Evolutionary conservation across 2,113 vertebrate genomes (phyloP).

Genomic region (Sardina pilchardus): DNA sequence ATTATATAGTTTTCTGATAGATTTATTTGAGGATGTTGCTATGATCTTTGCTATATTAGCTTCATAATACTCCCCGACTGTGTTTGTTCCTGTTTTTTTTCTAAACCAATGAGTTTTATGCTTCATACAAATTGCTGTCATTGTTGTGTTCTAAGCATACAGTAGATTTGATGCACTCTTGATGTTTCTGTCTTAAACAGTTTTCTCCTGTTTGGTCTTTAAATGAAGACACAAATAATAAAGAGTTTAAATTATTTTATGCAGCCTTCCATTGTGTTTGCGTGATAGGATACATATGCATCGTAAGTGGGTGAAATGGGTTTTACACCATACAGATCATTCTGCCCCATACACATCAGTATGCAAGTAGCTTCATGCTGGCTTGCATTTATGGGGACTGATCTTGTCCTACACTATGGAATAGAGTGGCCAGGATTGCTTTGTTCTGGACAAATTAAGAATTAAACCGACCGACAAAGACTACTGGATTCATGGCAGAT

Average conservation of each 20-base stretch:
- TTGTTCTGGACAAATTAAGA: background rate
- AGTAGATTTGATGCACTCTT: constrained; percentile 29
- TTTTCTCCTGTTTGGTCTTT: constrained; percentile 39
- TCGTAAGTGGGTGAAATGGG: background rate
- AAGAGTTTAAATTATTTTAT: constrained; percentile 30
- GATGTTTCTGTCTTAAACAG: constrained; percentile 25
- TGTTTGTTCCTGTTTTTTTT: constrained; percentile 24
- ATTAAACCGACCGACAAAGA: background rate
- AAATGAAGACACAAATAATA: constrained; percentile 34
- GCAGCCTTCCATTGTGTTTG: constrained; percentile 11
- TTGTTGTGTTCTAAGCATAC: constrained; percentile 7
- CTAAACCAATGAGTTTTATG: constrained; percentile 18
- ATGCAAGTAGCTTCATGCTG: background rate
- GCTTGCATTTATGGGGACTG: background rate
- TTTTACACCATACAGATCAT: background rate
- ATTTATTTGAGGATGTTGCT: background rate
- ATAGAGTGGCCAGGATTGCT: background rate
- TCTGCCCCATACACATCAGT: background rate
- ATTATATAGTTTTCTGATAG: constrained; percentile 8
- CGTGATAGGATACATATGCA: background rate
- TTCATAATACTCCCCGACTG: constrained; percentile 4
- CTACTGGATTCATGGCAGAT: background rate
- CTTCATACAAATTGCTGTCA: background rate
- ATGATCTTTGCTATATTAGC: constrained; percentile 13
- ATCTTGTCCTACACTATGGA: background rate